Conservation (phyloP, 1,140 invertebrate species). For the Aphis gossypii region DNA sequence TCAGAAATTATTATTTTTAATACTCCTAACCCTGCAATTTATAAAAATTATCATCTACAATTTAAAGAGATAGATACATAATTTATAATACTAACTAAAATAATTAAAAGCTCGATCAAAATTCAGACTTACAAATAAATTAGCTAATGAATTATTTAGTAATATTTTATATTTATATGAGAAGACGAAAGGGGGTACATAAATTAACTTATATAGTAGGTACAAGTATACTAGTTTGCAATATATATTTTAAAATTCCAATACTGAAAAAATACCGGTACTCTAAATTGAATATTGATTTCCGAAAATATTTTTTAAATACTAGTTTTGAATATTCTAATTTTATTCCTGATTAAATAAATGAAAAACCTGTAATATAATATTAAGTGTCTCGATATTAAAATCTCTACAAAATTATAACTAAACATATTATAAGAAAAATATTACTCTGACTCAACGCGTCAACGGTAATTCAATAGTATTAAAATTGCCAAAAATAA, state of each 20-base stretch:
- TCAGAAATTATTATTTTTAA: background rate
- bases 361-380: background rate
- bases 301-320: background rate
- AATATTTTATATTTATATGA: background rate
- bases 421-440: background rate
- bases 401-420: background rate
- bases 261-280: background rate
- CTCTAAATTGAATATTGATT: background rate
- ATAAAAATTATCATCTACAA: background rate
- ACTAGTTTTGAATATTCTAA: background rate
- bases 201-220: background rate
- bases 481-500: background rate
- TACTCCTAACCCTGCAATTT: background rate
- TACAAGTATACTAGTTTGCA: background rate
- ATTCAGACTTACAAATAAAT: background rate
- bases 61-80: background rate
- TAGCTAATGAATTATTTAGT: background rate
- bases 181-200: background rate
- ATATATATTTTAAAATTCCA: background rate
- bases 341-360: background rate
- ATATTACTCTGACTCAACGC: too few species aligned
- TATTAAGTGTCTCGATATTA: background rate
- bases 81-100: background rate
- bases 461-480: background rate
- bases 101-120: background rate